These are phyloP conservation scores for Xanthostigma xanthostigma DNA, from an alignment of 2,888 invertebrate genomes.

Conservation along the genomic window DNA sequence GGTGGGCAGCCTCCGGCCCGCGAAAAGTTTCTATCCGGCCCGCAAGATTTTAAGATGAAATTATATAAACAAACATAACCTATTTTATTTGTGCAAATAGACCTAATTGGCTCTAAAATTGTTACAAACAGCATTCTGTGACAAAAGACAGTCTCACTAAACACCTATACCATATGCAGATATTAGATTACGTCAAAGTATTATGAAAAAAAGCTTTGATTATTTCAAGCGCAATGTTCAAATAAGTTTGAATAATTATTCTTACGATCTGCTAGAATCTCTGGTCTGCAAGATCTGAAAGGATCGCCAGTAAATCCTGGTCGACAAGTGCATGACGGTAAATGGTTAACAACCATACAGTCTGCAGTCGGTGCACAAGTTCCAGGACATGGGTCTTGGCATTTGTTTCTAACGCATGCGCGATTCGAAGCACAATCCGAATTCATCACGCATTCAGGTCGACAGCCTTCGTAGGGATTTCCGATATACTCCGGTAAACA, in stretches of 20 bases:
- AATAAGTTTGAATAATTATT: conserved; percentile 12
- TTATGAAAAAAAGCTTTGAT: too few species aligned
- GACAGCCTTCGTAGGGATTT: conserved; percentile 60
- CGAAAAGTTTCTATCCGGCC: too few species aligned
- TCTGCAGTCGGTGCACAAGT: conserved; percentile 52
- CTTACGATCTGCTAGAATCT: conserved; percentile 29
- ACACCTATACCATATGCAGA: too few species aligned
- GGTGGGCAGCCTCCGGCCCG: too few species aligned
- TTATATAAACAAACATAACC: too few species aligned
- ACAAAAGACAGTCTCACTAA: too few species aligned
- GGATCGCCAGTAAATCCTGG: conserved; percentile 52
- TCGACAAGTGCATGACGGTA: conserved; percentile 45
- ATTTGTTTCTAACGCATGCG: conserved; percentile 50
- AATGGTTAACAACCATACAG: conserved; percentile 49
- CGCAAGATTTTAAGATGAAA: too few species aligned
- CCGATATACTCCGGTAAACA: conserved; percentile 57
- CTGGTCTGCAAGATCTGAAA: conserved; percentile 31
- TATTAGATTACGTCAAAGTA: too few species aligned
- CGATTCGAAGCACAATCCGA: conserved; percentile 46
- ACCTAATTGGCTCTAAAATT: too few species aligned
- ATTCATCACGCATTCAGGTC: conserved; percentile 50
- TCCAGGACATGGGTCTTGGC: conserved; percentile 52
- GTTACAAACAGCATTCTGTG: too few species aligned
- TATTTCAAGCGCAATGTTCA: not conserved
- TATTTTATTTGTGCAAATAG: too few species aligned